These are phyloP conservation scores for Sparidentex hasta DNA, from an alignment of 2,797 vertebrate genomes.

Conservation along the genomic window DNA sequence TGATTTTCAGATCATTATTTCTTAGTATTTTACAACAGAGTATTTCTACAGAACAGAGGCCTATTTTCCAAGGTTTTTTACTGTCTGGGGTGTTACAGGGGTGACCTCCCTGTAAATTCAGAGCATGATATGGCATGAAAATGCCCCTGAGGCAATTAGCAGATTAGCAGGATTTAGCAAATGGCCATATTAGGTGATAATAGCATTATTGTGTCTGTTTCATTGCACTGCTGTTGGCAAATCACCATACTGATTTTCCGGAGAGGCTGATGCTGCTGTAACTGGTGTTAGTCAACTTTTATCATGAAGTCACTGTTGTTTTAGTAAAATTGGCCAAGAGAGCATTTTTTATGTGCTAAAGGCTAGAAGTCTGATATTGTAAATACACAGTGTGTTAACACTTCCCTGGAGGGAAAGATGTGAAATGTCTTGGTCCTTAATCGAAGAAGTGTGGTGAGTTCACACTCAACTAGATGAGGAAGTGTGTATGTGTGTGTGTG, in stretches of 20 bases:
- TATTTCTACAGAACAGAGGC: conserved; percentile 19
- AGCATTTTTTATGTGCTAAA: conserved; percentile 24
- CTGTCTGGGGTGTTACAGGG: neutral
- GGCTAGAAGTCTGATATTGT: conserved; percentile 22
- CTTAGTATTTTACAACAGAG: conserved; percentile 25
- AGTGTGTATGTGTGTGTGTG: conserved; percentile 8
- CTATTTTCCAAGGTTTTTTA: conserved; percentile 6
- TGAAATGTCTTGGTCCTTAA: conserved; percentile 47
- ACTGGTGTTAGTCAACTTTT: conserved; percentile 35
- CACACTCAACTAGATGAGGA: conserved; percentile 21
- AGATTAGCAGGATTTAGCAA: conserved; percentile 40
- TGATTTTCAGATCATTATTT: conserved; percentile 10
- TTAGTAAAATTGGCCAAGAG: conserved; percentile 10
- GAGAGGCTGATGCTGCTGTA: conserved; percentile 49
- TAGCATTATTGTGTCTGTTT: conserved; percentile 39
- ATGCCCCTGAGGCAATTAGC: conserved; percentile 5
- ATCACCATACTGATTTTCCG: conserved; percentile 23
- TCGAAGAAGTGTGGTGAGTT: conserved; percentile 27
- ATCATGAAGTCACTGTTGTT: conserved; percentile 43
- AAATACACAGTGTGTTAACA: conserved; percentile 32
- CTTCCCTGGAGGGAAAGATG: conserved; percentile 58
- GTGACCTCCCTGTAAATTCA: conserved; percentile 26
- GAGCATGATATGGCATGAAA: conserved; percentile 34
- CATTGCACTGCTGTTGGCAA: conserved; percentile 31
- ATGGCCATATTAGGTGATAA: conserved; percentile 35